These are phyloP conservation scores for Colletes collaris DNA, from an alignment of 2,888 invertebrate species.

Conservation along the genomic window DNA sequence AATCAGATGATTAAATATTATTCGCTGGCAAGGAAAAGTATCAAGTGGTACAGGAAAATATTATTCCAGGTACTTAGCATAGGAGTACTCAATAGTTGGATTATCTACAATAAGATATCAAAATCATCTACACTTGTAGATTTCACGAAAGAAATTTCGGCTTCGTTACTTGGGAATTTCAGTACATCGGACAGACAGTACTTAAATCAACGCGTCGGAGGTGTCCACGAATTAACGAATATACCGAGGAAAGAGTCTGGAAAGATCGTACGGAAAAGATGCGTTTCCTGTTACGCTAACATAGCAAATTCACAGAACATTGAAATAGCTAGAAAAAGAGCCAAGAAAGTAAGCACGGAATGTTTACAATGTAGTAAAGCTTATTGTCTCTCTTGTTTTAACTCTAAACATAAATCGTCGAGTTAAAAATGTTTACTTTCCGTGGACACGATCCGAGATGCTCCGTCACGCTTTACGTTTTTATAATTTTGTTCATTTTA, in stretches of 20 bases:
- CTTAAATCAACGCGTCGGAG: neutral
- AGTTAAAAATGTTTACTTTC: neutral
- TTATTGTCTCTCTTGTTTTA: constrained; percentile 7
- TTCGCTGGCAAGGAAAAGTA: neutral
- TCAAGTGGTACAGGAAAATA: constrained; percentile 2
- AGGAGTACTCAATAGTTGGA: constrained; percentile 3
- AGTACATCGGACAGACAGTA: neutral
- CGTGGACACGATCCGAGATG: too few species aligned
- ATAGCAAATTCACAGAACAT: constrained; percentile 1
- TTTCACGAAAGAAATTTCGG: neutral
- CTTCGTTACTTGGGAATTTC: constrained; percentile 1
- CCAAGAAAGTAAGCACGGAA: constrained; percentile 2
- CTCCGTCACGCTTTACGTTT: too few species aligned
- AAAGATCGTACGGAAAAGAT: constrained; percentile 6
- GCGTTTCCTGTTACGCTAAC: constrained; percentile 2
- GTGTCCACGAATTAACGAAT: neutral
- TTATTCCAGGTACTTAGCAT: neutral
- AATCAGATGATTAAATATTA: neutral
- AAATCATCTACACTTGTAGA: neutral
- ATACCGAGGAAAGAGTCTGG: constrained; percentile 2
- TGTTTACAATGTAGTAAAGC: constrained; percentile 1
- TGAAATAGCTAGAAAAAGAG: neutral
- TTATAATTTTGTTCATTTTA: too few species aligned
- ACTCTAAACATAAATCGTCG: neutral
- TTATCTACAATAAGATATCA: constrained; percentile 4